Evolutionary conservation across 2,888 invertebrate genomes (phyloP).

Genomic region (Lasioglossum figueresi): DNA sequence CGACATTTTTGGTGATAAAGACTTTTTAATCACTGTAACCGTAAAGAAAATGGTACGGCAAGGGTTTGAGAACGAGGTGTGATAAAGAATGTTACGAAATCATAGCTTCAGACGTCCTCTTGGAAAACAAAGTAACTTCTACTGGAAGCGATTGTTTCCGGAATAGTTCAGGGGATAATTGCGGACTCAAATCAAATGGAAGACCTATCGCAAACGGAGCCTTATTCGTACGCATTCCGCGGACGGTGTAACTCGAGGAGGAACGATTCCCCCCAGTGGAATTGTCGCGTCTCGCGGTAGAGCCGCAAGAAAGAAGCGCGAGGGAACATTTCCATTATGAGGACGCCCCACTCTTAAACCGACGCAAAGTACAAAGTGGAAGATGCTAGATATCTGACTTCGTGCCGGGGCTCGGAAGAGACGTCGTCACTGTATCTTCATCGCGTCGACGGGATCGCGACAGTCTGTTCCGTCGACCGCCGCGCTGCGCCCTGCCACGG

Average conservation of each 20-base stretch:
- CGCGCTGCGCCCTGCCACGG: neutral
- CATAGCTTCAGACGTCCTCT: too few relatives aligned
- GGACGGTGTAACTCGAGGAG: neutral
- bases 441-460: constrained; percentile 59
- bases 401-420: constrained; percentile 33
- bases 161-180: neutral
- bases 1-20: too few relatives aligned
- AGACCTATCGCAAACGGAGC: neutral
- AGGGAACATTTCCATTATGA: constrained; percentile 53
- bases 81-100: too few relatives aligned
- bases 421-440: constrained; percentile 67
- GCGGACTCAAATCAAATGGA: neutral
- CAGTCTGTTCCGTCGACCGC: constrained; percentile 29
- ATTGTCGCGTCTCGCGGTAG: constrained; percentile 23
- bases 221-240: constrained; percentile 25
- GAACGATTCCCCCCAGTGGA: constrained; percentile 37
- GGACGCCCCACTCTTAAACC: constrained; percentile 51
- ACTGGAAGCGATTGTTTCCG: neutral
- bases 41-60: too few relatives aligned
- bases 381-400: constrained; percentile 68
- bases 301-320: constrained; percentile 18
- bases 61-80: too few relatives aligned
- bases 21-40: too few relatives aligned
- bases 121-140: too few relatives aligned
- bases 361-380: constrained; percentile 66